Base-by-base conservation (phyloP, 1,140 invertebrate species). In the Sarcophaga bullata region DNA sequence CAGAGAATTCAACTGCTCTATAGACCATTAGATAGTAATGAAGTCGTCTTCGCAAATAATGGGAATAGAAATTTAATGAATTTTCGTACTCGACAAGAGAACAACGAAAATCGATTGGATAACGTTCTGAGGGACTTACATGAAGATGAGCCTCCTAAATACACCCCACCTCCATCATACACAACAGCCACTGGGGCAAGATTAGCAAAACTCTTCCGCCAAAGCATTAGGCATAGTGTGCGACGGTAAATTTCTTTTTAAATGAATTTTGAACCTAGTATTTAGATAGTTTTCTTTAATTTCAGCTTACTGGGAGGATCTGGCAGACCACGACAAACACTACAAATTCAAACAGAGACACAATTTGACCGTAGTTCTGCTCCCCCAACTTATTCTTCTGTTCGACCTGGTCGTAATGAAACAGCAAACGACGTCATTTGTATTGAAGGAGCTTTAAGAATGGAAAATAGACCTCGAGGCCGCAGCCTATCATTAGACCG, bases 151-250 rank as follows among this genome's bases (percentile, higher is more conserved):
- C 96, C 97, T 11, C 97, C 96, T 17, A 97, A 97, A 89, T 98
- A 98, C 87, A 97, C 96, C 0, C 97, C 97, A 9, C 97, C 97
- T 3, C 97, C 96, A 4, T 97, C 95, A 25, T 98, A 97, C 87
- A 96, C 96, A 6, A 97, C 96, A 11, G 96, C 96, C 2, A 98
- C 96, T 0, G 96, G 96, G 11, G 95, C 94, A 0, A 92, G 95
- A 76, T 93, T 96, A 82, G 95, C 95, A 6, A 96, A 96, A 85
- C 91, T 96, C 84, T 86, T 97, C 49, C 91, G 96, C 1, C 94
- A 95, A 85, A 96, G 95, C 86, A 93, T 97, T 48, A 90, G 96
- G n/a, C 91, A 95, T 52, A 97, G 95, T 86, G 94, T 97, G 68
- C 91, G 96, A 58, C 92, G 95, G 89, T 90, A 58, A 83, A 58